Evolutionary conservation across 1,140 invertebrate genomes (phyloP).

Genomic region (Macrocentrus cingulum): DNA sequence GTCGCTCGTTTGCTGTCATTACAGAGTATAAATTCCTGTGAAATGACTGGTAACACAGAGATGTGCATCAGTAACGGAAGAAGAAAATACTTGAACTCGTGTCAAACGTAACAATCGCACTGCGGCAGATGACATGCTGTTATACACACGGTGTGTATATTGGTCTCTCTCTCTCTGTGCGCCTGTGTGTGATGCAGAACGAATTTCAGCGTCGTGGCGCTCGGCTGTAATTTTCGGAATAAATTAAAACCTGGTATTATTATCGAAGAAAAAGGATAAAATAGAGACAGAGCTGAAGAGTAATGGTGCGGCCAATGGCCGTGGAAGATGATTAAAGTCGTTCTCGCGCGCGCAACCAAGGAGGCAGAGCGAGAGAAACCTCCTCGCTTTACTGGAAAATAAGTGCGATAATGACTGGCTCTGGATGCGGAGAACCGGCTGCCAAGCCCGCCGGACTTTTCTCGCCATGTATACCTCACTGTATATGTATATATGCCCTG

Average conservation of each 20-base stretch:
- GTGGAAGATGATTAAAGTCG: constrained; percentile 26
- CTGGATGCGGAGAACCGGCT: constrained; percentile 19
- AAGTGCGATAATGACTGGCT: constrained; percentile 28
- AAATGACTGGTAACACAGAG: neutral
- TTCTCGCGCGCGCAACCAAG: constrained; percentile 18
- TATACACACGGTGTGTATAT: neutral
- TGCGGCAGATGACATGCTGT: neutral
- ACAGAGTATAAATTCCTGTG: constrained; percentile 2
- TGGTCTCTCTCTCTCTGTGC: too few relatives aligned
- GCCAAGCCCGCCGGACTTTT: constrained; percentile 22
- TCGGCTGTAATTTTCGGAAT: constrained; percentile 44
- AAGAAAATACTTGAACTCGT: neutral
- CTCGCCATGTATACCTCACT: constrained; percentile 1
- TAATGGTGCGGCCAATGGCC: constrained; percentile 16
- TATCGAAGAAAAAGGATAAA: constrained; percentile 10
- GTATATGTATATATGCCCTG: neutral
- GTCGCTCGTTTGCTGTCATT: constrained; percentile 8
- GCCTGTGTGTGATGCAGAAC: too few relatives aligned
- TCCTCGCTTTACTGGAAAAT: constrained; percentile 21
- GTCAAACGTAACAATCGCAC: neutral
- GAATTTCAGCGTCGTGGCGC: constrained; percentile 19
- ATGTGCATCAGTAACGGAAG: constrained; percentile 1
- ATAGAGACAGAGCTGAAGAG: constrained; percentile 6
- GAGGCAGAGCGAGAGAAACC: constrained; percentile 13
- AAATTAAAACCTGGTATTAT: constrained; percentile 41